These are phyloP conservation scores for Allygus modestus DNA, from an alignment of 2,888 invertebrate species.

Conservation along the genomic window DNA sequence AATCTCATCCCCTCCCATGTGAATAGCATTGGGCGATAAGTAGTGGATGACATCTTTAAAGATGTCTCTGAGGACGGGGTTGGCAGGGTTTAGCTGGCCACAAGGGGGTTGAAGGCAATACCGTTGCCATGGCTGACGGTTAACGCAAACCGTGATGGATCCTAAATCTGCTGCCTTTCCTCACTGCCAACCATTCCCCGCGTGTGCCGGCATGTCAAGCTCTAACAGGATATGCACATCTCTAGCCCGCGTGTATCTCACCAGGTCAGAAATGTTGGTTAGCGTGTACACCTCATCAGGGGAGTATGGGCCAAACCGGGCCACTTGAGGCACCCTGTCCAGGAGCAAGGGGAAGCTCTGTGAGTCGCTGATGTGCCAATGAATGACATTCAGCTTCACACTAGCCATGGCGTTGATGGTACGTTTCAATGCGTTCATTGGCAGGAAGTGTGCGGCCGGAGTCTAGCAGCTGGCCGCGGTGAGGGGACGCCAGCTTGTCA, in stretches of 20 bases:
- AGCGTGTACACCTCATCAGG: slow-evolving; percentile 82
- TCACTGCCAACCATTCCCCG: slow-evolving; percentile 90
- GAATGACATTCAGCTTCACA: slow-evolving; percentile 94
- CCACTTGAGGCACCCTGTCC: slow-evolving; percentile 84
- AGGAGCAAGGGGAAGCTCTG: slow-evolving; percentile 95
- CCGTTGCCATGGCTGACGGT: slow-evolving; percentile 83
- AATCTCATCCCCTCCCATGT: slow-evolving; percentile 87
- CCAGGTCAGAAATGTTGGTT: slow-evolving; percentile 81
- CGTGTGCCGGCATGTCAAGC: slow-evolving; percentile 93
- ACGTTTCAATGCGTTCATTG: slow-evolving; percentile 81
- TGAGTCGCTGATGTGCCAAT: slow-evolving; percentile 95
- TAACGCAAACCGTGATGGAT: slow-evolving; percentile 82
- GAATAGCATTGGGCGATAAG: slow-evolving; percentile 80
- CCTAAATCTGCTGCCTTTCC: slow-evolving; percentile 81
- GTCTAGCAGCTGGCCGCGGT: slow-evolving; percentile 93
- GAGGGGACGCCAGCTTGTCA: slow-evolving; percentile 89
- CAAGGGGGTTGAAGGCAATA: slow-evolving; percentile 91
- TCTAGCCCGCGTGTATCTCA: slow-evolving; percentile 86
- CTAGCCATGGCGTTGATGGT: slow-evolving; percentile 92
- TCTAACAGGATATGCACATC: slow-evolving; percentile 93
- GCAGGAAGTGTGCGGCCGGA: slow-evolving; percentile 93
- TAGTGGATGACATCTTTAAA: slow-evolving; percentile 83
- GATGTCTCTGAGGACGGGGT: slow-evolving; percentile 82
- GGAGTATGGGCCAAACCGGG: slow-evolving; percentile 87
- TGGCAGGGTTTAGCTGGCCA: slow-evolving; percentile 89